phyloP scores from a whole-genome alignment of 2,797 vertebrate genomes.

The Rhinichthys osculus region DNA sequence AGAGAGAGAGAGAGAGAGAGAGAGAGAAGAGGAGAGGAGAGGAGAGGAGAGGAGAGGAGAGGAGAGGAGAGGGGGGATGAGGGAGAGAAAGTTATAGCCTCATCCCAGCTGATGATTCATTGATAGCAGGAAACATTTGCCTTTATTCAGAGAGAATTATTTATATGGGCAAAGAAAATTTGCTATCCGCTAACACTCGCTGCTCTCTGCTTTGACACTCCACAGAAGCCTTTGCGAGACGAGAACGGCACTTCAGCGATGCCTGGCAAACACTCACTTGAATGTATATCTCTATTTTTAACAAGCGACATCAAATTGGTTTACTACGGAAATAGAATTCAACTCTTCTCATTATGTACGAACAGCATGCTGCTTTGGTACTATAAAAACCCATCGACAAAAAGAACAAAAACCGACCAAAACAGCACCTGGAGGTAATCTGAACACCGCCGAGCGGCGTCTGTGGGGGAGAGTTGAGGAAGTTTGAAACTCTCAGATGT shows the following conservation, averaged over 20 bases:
- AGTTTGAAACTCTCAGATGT: conserved; percentile 54
- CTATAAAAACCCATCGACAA: conserved; percentile 7
- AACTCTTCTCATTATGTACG: conserved; percentile 29
- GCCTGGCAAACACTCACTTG: conserved; percentile 72
- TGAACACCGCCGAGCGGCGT: neutral
- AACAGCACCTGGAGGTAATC: conserved; percentile 45
- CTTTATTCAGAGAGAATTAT: conserved; percentile 82
- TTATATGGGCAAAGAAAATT: conserved; percentile 75
- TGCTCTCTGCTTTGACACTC: conserved; percentile 67
- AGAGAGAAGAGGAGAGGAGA: neutral
- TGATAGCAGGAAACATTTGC: conserved; percentile 75
- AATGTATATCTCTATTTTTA: conserved; percentile 74
- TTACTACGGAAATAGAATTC: conserved; percentile 59
- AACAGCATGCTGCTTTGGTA: conserved; percentile 25
- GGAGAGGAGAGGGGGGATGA: neutral
- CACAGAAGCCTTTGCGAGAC: conserved; percentile 62
- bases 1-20: conserved; percentile 13
- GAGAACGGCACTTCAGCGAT: conserved; percentile 71
- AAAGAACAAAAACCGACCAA: conserved; percentile 47
- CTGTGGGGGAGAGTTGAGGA: conserved; percentile 26
- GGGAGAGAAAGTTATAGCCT: conserved; percentile 51
- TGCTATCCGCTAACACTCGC: conserved; percentile 71
- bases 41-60: too few species aligned
- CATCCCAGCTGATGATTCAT: conserved; percentile 74
- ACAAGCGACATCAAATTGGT: conserved; percentile 63